Evolutionary conservation across 2,888 invertebrate genomes (phyloP).

Genomic region (Mesopsocus fuscifrons): DNA sequence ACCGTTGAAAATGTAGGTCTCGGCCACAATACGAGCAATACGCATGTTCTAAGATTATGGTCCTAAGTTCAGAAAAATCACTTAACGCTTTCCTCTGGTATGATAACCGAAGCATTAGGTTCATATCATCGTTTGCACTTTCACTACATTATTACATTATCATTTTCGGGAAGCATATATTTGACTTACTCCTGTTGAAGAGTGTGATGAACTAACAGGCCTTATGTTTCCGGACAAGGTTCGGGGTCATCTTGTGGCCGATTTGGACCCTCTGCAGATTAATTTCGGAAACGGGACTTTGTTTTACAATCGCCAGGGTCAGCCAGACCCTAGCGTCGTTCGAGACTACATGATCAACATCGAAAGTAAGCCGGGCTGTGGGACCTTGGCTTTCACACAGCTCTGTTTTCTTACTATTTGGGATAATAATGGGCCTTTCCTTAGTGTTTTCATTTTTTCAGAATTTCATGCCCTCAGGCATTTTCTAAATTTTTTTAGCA

Average conservation of each 20-base stretch:
- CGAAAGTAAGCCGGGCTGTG: constrained; percentile 7
- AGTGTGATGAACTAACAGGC: not conserved
- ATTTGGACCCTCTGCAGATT: constrained; percentile 36
- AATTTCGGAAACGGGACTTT: constrained; percentile 19
- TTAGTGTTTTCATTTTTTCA: constrained; percentile 2
- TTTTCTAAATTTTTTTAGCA: constrained; percentile 5
- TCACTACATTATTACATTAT: too few species aligned
- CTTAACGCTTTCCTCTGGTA: not conserved
- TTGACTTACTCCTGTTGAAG: not conserved
- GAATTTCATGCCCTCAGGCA: not conserved
- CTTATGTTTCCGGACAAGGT: constrained; percentile 22
- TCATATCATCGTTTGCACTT: too few species aligned
- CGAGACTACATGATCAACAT: constrained; percentile 19
- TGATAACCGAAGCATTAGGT: not conserved
- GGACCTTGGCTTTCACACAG: too few species aligned
- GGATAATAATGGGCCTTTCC: constrained; percentile 5
- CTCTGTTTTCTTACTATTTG: constrained; percentile 6
- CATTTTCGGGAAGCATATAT: not conserved
- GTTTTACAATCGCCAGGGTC: constrained; percentile 15
- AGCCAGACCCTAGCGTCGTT: constrained; percentile 18
- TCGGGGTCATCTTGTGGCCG: constrained; percentile 34
- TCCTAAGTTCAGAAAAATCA: too few species aligned
- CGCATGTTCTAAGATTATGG: too few species aligned
- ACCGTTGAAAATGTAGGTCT: too few species aligned
- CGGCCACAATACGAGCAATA: too few species aligned